Evolutionary conservation across 2,888 invertebrate genomes (phyloP), one percentile per base, ranked within the genome.

Genomic region (Caradrina clavipalpis): DNA sequence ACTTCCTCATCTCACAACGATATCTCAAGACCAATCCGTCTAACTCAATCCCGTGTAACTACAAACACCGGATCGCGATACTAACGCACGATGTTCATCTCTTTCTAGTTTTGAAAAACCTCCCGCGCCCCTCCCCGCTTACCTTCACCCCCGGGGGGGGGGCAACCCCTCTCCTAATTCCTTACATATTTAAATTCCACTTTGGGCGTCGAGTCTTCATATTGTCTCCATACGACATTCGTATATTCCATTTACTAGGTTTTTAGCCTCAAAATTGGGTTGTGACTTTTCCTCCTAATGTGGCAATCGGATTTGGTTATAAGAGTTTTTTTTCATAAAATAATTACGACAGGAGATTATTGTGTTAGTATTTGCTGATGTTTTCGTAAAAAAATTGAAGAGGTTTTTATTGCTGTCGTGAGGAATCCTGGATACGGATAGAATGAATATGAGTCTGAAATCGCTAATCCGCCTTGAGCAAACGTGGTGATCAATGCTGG

Each of bases 151-250:
- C 31, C 54, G 2, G 8, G 51, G 83, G 80, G 31, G 85, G 79
- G 67, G 61, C 65, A 68, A 83, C 88, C 91, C 92, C 88, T 86
- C 92, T 92, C 95, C 95, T 96, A 95, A 96, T 95, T 95, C 95
- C 95, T 95, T 95, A 95, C 95, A 95, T 95, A 95, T 96, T 96
- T 96, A 95, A 95, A 96, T 95, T 95, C 95, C 93, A 94, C 95
- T 95, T 95, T 90, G 92, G 91, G 89, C 92, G 93, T 90, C 83
- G 92, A 90, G 93, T 91, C 93, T 92, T 94, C 91, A 93, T 95
- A 95, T 95, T 95, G 95, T 95, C 94, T 95, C 93, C 93, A 87
- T 89, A 91, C 89, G 91, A 90, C 88, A 92, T 92, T 88, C 89
- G 88, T 90, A 84, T 91, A 89, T 91, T 85, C 84, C 82, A 82